Base-by-base conservation (phyloP, 2,113 vertebrate genomes). In the Zosterops pallidus region DNA sequence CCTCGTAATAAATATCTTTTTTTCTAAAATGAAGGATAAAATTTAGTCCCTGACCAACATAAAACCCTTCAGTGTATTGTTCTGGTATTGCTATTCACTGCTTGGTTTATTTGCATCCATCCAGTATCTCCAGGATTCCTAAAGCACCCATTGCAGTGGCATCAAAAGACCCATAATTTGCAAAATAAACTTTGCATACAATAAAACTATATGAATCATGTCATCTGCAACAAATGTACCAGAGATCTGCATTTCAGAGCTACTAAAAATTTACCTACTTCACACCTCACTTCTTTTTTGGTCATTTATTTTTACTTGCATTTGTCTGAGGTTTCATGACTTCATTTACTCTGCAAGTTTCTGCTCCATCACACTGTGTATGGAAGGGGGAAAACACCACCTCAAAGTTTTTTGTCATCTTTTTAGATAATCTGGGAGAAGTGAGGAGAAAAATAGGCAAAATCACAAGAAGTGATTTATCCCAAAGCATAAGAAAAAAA, bases 241-340 rank as follows among this genome's bases (percentile, higher is more conserved):
- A 22, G 22, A 28, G 53, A 75, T 59, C 26, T 12, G 22, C 60
- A 81, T 39, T 78, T 53, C 74, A 75, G 44, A 86, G 64, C 56
- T 94, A 93, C 69, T 93, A 78, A 92, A 92, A 86, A 64, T 70
- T 81, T 86, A 95, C 91, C 92, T 94, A 94, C 72, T 91, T 89
- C 42, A 47, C 76, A 96, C 69, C 56, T 92, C 79, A 3, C 83
- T 84, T 83, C 75, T 50, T n/a, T 63, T 83, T 79, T 37, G 33
- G 57, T 85, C 70, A 63, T 94, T 95, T 92, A 90, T 24, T 94
- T 94, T 86, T 68, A 70, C 42, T 86, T 70, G 56, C 69, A 41
- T 46, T 57, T 65, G 24, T 39, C 52, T 86, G 72, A 79, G 56
- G 39, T 82, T 95, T 89, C 91, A 78, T 31, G 28, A 62, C 29